phyloP scores from a whole-genome alignment of 1,140 invertebrate species.

The Eriocheir sinensis region DNA sequence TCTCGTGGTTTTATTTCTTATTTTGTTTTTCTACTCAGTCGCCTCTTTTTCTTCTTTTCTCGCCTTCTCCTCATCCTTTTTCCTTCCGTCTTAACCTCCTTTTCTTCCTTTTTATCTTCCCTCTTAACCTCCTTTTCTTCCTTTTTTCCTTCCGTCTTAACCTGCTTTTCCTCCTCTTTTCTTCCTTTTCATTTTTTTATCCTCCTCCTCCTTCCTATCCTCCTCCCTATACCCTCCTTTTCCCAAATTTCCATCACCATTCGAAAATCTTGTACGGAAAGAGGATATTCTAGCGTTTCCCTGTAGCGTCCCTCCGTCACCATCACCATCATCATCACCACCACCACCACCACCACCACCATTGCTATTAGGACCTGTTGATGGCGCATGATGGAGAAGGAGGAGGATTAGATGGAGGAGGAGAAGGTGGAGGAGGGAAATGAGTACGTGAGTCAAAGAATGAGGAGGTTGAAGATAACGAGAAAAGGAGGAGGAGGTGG shows the following conservation, averaged over 20 bases:
- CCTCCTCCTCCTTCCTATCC: not conserved
- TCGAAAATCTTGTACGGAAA: not conserved
- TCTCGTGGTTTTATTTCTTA: too few relatives aligned
- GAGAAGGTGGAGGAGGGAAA: not conserved
- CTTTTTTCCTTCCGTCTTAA: not conserved
- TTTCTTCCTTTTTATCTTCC: not conserved
- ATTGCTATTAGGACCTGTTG: not conserved
- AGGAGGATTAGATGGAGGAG: conserved; percentile 1
- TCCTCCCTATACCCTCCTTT: not conserved
- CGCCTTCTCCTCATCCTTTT: not conserved
- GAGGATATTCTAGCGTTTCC: not conserved
- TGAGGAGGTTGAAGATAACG: not conserved
- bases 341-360: not conserved
- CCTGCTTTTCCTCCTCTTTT: not conserved
- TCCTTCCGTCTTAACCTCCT: too few relatives aligned
- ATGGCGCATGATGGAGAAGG: not conserved
- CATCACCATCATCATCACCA: too few relatives aligned
- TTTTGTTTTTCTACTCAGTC: not conserved
- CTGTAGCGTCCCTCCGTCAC: not conserved
- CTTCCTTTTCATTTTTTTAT: too few relatives aligned
- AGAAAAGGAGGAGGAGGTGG: not conserved
- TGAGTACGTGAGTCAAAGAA: not conserved
- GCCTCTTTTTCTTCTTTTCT: not conserved
- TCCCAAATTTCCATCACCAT: too few relatives aligned
- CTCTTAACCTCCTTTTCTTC: not conserved